Evolutionary conservation across 1,140 invertebrate species (phyloP), one percentile per base, ranked within the genome.

Genomic region (Drosophila funebris): DNA sequence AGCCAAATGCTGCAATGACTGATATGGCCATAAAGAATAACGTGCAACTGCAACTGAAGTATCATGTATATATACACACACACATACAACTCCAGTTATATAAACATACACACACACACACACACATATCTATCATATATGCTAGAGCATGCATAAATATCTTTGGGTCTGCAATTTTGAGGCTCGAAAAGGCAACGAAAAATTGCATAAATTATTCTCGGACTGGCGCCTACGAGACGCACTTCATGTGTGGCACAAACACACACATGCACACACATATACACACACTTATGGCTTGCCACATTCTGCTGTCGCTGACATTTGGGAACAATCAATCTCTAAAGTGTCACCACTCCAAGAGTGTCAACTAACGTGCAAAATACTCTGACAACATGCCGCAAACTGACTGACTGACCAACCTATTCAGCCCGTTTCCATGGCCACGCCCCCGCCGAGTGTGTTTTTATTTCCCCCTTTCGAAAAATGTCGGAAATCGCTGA

Each of bases 161-260:
- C 61, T 71, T 56, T 71, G 31, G 44, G 13, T 53, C 22, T 39
- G 68, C 74, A 82, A 50, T 78, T 50, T 69, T 76, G 44, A 33
- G 44, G 39, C 63, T 57, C 43, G n/a, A n/a, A n/a, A n/a, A n/a
- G n/a, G n/a, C n/a, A n/a, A n/a, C n/a, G n/a, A n/a, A 39, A 44
- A 60, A 57, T 70, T 68, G 82, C 75, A 85, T 78, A 85, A 82
- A 85, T 85, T 82, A 78, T 82, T 80, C 75, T 66, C 62, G 52
- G 60, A 57, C 70, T 88, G 82, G 82, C 82, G 82, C 82, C 83
- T 80, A 87, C 62, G 74, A 88, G 72, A 75, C 33, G 79, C 58
- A 78, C 70, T 58, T 73, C 46, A 50, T 50, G 52, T 58, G 68
- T 39, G 46, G 8, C 62, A 72, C 24, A 39, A 43, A 31, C 48